Conservation (phyloP, 2,797 vertebrate species). For the Epinephelus awoara region DNA sequence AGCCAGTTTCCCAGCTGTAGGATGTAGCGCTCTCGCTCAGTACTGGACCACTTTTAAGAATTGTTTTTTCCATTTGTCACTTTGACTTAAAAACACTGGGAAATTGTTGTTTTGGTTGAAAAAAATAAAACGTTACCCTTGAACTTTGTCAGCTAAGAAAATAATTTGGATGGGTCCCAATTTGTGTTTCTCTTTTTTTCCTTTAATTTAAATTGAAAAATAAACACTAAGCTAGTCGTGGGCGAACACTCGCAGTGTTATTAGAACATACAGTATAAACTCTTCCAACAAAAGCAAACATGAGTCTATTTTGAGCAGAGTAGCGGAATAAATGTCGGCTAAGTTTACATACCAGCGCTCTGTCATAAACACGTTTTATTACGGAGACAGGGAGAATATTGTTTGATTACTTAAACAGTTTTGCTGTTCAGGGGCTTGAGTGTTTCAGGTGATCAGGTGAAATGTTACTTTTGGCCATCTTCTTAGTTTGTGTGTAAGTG, state of each 20-base stretch:
- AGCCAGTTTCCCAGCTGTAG: too few species aligned
- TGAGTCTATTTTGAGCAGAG: slow-evolving; percentile 49
- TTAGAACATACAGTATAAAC: slow-evolving; percentile 47
- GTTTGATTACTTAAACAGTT: slow-evolving; percentile 12
- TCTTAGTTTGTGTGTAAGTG: background rate
- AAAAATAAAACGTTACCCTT: too few species aligned
- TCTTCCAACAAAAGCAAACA: slow-evolving; percentile 43
- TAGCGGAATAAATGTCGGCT: slow-evolving; percentile 27
- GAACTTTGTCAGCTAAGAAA: background rate
- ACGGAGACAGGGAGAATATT: slow-evolving; percentile 14
- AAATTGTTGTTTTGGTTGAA: too few species aligned
- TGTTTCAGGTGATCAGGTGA: background rate
- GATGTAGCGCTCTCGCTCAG: too few species aligned
- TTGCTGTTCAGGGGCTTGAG: slow-evolving; percentile 7
- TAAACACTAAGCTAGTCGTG: slow-evolving; percentile 12
- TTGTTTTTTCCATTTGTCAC: too few species aligned
- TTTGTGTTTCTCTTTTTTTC: background rate
- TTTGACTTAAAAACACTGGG: too few species aligned
- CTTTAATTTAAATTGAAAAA: slow-evolving; percentile 27
- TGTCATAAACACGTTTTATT: slow-evolving; percentile 34
- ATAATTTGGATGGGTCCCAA: background rate
- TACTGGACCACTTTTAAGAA: too few species aligned
- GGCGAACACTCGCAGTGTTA: slow-evolving; percentile 3
- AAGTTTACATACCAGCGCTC: slow-evolving; percentile 50
- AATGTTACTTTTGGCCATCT: background rate